Percentiles rank a stretch among this genome's conserved stretches.
Evolutionary conservation across 2,888 invertebrate species (phyloP).

Genomic region (Germaria angustata): DNA sequence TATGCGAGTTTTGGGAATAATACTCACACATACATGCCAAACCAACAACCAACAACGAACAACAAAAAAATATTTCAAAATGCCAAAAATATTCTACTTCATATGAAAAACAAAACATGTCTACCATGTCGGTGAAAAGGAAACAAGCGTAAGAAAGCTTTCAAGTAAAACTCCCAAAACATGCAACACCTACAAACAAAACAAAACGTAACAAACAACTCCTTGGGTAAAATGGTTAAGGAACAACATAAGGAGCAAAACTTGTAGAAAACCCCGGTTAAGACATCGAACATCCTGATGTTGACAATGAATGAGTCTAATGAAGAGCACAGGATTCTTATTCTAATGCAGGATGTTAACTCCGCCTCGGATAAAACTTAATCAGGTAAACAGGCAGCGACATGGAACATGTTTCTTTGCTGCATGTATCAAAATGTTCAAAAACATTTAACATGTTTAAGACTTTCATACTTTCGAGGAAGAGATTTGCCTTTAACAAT

Average conservation of each 20-base stretch:
- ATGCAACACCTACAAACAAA: conserved; percentile 39
- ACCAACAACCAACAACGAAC: conserved; percentile 1
- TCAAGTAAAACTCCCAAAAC: conserved; percentile 39
- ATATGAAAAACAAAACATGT: conserved; percentile 62
- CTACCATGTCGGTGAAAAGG: conserved; percentile 53
- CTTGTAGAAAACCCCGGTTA: conserved; percentile 56
- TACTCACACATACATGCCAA: conserved; percentile 53
- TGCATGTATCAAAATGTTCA: conserved; percentile 41
- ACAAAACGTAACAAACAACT: conserved; percentile 7
- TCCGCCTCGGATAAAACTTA: conserved; percentile 60
- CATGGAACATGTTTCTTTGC: conserved; percentile 43
- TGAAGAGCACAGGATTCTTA: conserved; percentile 27
- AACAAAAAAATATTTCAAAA: conserved; percentile 46
- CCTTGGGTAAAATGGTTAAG: conserved; percentile 4
- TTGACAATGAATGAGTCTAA: conserved; percentile 54
- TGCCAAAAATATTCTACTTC: conserved; percentile 38
- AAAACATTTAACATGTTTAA: conserved; percentile 40
- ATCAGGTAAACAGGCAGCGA: conserved; percentile 57
- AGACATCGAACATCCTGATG: conserved; percentile 62
- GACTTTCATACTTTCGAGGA: background rate
- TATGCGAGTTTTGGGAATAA: conserved; percentile 79
- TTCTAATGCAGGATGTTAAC: conserved; percentile 59
- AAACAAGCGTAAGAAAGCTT: conserved; percentile 33
- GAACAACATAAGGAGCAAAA: conserved; percentile 44
- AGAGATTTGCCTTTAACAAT: background rate